phyloP scores from a whole-genome alignment of 2,888 invertebrate genomes.

The Lasius fuliginosus region DNA sequence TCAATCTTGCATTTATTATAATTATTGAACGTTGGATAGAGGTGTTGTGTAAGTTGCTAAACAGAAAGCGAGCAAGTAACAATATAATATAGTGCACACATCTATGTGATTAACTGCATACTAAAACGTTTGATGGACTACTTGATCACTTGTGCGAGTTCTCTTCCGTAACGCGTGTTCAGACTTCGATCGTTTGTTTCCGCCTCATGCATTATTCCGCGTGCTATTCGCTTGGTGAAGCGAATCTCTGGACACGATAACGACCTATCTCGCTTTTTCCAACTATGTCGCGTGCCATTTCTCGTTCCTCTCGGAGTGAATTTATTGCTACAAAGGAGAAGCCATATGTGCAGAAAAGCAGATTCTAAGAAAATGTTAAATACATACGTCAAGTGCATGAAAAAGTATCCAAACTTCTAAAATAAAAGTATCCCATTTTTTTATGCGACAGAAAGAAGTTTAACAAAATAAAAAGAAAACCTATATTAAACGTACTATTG shows the following conservation, averaged over 20 bases:
- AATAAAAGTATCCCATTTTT: too few relatives aligned
- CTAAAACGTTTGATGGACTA: constrained; percentile 50
- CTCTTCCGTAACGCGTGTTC: constrained; percentile 51
- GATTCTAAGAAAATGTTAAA: constrained; percentile 11
- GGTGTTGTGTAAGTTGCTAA: neutral
- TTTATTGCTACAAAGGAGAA: constrained; percentile 15
- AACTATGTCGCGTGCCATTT: neutral
- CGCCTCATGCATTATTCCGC: constrained; percentile 74
- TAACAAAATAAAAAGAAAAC: too few relatives aligned
- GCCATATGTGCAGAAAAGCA: neutral
- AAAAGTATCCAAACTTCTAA: neutral
- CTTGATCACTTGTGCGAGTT: constrained; percentile 40
- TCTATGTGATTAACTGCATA: constrained; percentile 4
- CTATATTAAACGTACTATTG: too few relatives aligned
- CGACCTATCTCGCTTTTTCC: constrained; percentile 54
- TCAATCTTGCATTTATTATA: neutral
- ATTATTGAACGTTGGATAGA: neutral
- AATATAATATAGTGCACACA: neutral
- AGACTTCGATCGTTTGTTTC: constrained; percentile 61
- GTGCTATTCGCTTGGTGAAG: constrained; percentile 63
- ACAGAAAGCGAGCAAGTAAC: neutral
- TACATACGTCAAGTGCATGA: neutral
- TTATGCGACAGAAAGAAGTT: too few relatives aligned
- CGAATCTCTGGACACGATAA: constrained; percentile 58
- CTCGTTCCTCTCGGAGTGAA: neutral